A percentile compares a stretch with the other conserved stretches of the same genome.
Evolutionary conservation across 2,888 invertebrate species (phyloP).

Genomic region (Cynaeus angustus): DNA sequence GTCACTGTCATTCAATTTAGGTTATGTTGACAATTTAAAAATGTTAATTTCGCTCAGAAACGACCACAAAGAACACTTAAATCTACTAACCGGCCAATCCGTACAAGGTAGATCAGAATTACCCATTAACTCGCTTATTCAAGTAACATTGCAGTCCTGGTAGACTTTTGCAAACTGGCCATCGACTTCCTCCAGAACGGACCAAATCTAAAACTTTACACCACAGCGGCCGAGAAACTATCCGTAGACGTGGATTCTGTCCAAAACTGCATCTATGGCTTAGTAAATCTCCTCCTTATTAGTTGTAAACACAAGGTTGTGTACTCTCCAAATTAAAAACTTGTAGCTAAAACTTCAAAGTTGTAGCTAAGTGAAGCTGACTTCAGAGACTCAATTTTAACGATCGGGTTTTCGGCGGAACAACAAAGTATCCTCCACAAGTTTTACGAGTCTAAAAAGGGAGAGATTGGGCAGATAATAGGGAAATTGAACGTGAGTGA

Average conservation of each 20-base stretch:
- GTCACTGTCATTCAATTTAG: background rate
- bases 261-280: constrained; percentile 80
- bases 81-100: constrained; percentile 73
- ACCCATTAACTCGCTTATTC: background rate
- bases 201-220: constrained; percentile 77
- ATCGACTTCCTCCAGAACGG: constrained; percentile 81
- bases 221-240: constrained; percentile 79
- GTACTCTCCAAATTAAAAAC: constrained; percentile 65
- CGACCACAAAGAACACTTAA: constrained; percentile 76
- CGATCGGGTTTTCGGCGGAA: constrained; percentile 77
- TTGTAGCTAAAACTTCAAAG: constrained; percentile 68
- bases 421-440: constrained; percentile 76
- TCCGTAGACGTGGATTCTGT: constrained; percentile 74
- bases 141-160: constrained; percentile 74
- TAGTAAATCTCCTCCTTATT: constrained; percentile 83
- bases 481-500: constrained; percentile 70
- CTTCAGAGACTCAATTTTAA: constrained; percentile 71
- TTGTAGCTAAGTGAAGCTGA: constrained; percentile 72
- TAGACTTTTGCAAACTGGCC: constrained; percentile 82
- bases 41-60: constrained; percentile 73
- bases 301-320: constrained; percentile 79
- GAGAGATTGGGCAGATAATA: constrained; percentile 74
- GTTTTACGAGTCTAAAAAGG: constrained; percentile 75
- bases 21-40: constrained; percentile 27
- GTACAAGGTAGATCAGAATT: constrained; percentile 70